Evolutionary conservation across 2,797 vertebrate species (phyloP).

Genomic region (Acanthiza pusilla): DNA sequence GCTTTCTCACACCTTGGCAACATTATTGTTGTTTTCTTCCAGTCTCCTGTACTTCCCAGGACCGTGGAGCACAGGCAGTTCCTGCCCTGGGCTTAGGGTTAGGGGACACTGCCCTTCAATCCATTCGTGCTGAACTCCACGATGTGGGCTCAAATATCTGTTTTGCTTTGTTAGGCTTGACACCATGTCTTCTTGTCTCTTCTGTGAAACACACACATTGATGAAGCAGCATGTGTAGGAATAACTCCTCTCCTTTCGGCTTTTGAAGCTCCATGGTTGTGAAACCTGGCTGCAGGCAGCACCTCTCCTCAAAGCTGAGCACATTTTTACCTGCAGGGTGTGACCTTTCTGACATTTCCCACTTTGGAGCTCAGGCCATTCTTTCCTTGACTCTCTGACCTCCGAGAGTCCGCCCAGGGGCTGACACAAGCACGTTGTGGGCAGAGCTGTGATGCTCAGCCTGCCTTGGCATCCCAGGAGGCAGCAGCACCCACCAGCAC

Average conservation of each 20-base stretch:
- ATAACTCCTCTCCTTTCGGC: background rate
- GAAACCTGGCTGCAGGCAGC: background rate
- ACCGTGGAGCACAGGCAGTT: rapidly evolving
- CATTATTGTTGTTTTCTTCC: background rate
- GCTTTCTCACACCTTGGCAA: background rate
- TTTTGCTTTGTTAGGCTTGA: background rate
- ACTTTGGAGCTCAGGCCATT: background rate
- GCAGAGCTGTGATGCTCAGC: background rate
- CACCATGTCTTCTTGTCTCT: background rate
- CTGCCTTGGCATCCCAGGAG: background rate
- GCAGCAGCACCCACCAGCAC: background rate
- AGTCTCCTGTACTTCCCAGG: background rate
- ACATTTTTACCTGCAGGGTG: rapidly evolving
- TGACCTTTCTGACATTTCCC: background rate
- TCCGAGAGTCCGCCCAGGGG: background rate
- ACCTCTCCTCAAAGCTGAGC: background rate
- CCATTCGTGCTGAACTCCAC: background rate
- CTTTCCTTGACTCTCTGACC: background rate
- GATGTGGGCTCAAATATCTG: background rate
- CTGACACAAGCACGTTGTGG: rapidly evolving
- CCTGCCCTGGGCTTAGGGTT: background rate
- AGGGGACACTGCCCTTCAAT: background rate
- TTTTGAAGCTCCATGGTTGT: background rate
- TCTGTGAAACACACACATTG: background rate
- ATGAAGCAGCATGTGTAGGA: background rate